Conservation (phyloP, 2,113 vertebrate genomes). For the Plectropomus leopardus region DNA sequence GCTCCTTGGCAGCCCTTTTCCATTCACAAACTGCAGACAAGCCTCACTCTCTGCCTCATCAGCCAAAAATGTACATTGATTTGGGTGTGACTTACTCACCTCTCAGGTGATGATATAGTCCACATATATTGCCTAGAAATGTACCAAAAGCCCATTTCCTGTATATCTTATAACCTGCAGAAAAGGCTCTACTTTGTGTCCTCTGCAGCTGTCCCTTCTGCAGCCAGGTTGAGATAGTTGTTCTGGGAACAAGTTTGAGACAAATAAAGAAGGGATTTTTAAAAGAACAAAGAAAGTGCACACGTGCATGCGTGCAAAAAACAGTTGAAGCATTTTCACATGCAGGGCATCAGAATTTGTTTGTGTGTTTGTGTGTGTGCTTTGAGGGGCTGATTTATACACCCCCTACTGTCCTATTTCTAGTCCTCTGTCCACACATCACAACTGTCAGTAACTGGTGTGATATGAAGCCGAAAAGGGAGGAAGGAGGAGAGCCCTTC, state of each 20-base stretch:
- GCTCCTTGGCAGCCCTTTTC: constrained; percentile 75
- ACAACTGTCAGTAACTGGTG: constrained; percentile 73
- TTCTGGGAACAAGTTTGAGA: constrained; percentile 39
- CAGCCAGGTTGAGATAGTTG: constrained; percentile 42
- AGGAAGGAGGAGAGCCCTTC: constrained; percentile 26
- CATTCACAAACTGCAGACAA: constrained; percentile 73
- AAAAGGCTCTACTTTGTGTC: background rate
- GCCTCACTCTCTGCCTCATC: constrained; percentile 47
- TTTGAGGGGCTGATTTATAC: constrained; percentile 63
- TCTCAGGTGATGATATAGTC: constrained; percentile 44
- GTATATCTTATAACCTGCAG: background rate
- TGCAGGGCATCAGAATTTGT: constrained; percentile 61
- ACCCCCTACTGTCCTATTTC: constrained; percentile 77
- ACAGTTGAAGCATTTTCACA: constrained; percentile 55
- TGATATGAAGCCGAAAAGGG: constrained; percentile 67
- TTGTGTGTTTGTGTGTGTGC: constrained; percentile 69
- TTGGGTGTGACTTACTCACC: constrained; percentile 61
- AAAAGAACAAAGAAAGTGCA: background rate
- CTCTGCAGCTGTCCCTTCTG: constrained; percentile 29
- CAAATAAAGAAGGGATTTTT: constrained; percentile 44
- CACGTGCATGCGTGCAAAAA: constrained; percentile 46
- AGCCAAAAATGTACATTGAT: constrained; percentile 67
- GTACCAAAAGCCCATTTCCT: background rate
- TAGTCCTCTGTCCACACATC: constrained; percentile 72
- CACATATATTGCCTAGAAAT: background rate